Evolutionary conservation across 1,140 invertebrate genomes (phyloP), one percentile per base, ranked within the genome.

Genomic region (Callitettix versicolor): DNA sequence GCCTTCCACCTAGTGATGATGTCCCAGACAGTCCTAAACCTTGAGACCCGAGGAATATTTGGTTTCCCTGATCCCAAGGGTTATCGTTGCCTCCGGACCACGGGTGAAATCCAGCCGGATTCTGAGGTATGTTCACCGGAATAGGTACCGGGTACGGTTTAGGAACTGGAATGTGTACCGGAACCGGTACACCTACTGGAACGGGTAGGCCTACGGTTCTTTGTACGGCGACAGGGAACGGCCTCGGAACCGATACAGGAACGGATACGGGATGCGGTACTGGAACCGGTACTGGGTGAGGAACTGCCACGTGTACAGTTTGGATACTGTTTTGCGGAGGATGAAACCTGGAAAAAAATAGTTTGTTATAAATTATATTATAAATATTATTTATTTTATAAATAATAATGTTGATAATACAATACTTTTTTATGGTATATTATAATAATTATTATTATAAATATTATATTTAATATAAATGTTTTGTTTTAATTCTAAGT

Each of bases 131-230:
- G 41, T 68, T 64, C 11, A 76, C 59, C 26, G 65, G 64, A 17
- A 80, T 73, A n/a, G 77, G 77, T n/a, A 79, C 75, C 30, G 76
- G 74, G 56, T 77, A 53, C 7, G 50, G 50, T 26, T 18, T 53
- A 20, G 50, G 50, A 3, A 53, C 50, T 2, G 50, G 36, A n/a
- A 53, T 36, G n/a, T 42, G 17, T 17, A 53, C 76, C 47, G 79
- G 77, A 4, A 81, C 68, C 55, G 75, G 70, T 14, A 75, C 64
- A 60, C 70, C 51, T 64, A 69, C 71, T 53, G 65, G 73, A 55
- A 67, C 44, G 64, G 65, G 73, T 54, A 67, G 38, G 64, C 68
- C 63, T 14, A 68, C 63, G 26, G 68, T 62, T 42, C 65, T 67
- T 60, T 63, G 63, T 9, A 71, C 69, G 21, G 69, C 66, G 14